Conservation (phyloP, 2,888 invertebrate species). For the Lasioglossum vierecki region DNA sequence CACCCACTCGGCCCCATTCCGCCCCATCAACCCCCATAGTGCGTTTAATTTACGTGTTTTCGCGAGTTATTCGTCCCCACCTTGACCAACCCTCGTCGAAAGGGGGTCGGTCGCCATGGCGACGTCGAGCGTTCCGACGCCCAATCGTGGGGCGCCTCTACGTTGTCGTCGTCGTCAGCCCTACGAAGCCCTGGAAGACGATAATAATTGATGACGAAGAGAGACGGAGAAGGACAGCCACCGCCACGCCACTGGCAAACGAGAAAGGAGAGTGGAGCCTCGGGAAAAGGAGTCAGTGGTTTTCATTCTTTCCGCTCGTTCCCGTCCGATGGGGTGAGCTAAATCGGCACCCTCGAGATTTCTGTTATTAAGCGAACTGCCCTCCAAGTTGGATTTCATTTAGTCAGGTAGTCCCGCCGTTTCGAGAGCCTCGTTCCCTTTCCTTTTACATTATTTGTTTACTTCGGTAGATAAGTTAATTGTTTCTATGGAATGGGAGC, state of each 20-base stretch:
- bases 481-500: slow-evolving; percentile 12
- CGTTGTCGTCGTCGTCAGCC: slow-evolving; percentile 71
- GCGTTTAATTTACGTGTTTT: slow-evolving; percentile 84
- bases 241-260: background rate
- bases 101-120: slow-evolving; percentile 80
- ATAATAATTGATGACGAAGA: slow-evolving; percentile 73
- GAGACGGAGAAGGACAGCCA: slow-evolving; percentile 21
- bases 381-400: slow-evolving; percentile 60
- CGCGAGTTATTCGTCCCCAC: slow-evolving; percentile 82
- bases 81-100: slow-evolving; percentile 69
- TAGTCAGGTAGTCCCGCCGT: slow-evolving; percentile 50
- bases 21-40: slow-evolving; percentile 82
- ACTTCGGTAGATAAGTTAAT: slow-evolving; percentile 38
- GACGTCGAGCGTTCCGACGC: slow-evolving; percentile 77
- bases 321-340: slow-evolving; percentile 36
- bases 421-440: background rate
- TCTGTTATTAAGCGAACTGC: slow-evolving; percentile 62
- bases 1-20: slow-evolving; percentile 79
- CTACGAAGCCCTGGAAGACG: slow-evolving; percentile 71
- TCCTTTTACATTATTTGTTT: slow-evolving; percentile 47
- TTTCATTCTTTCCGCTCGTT: slow-evolving; percentile 54
- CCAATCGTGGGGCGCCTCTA: slow-evolving; percentile 76
- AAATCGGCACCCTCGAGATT: slow-evolving; percentile 66
- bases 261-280: slow-evolving; percentile 14
- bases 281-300: slow-evolving; percentile 46